Base-by-base conservation (phyloP, 2,797 vertebrate genomes). In the Myotis daubentonii region DNA sequence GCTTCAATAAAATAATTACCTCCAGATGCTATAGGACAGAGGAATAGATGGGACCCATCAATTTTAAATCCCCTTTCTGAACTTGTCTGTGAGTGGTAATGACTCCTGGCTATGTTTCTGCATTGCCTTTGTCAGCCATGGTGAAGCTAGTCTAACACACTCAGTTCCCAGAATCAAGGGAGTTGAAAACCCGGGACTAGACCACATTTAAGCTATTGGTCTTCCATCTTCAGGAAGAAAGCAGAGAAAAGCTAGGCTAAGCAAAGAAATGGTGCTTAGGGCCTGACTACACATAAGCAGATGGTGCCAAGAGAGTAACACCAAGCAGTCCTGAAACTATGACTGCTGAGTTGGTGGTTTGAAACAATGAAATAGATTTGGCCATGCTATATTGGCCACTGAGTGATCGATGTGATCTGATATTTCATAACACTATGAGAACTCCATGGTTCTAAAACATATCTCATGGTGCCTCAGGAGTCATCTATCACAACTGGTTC, bases 1-100 rank as follows among this genome's bases (percentile, higher is more conserved):
- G 4, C 92, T 91, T 95, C 55, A 93, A 41, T 92, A 86, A 93
- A 92, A 93, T 68, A 96, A 95, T 93, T 93, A 96, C 82, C 78
- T 89, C 70, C 86, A 62, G 79, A 93, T 93, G 87, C 65, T 65
- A 74, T 23, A 93, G 23, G 53, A 81, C 2, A 93, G 51, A 96
- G 79, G 47, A 92, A 92, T 76, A 79, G 30, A 83, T 30, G 60
- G 44, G 86, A 36, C 17, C 7, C 30, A 51, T 51, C 23, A 55
- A 72, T 80, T 88, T 66, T 36, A 88, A n/a, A 25, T 47, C 17
- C n/a, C 10, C 36, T 71, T 90, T 85, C 78, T n/a, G n/a, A 57
- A 85, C 28, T 13, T 86, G 20, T 6, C 41, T 41, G 49, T 30
- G 76, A n/a, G 33, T 41, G 5, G 36, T 76, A 62, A 70, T 53